These are phyloP conservation scores for Drosophila orosa DNA, from an alignment of 1,140 invertebrate genomes.

Conservation along the genomic window DNA sequence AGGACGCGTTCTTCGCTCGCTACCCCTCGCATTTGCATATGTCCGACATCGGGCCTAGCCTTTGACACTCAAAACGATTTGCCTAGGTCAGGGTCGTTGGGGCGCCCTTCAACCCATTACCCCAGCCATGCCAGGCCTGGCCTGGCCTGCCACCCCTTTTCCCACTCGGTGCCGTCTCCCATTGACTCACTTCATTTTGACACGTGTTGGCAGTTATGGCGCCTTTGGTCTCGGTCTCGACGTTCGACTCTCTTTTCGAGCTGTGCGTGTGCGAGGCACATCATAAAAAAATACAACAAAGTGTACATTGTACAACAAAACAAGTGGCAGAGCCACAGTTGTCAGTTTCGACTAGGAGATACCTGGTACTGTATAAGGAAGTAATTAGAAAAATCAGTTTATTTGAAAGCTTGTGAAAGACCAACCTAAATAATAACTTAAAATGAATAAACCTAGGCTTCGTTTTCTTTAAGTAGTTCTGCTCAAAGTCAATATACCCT, in stretches of 20 bases:
- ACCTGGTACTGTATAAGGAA: neutral
- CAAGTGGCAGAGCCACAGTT: neutral
- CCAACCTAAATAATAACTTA: too few species aligned
- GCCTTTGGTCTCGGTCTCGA: constrained; percentile 46
- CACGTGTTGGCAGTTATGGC: constrained; percentile 80
- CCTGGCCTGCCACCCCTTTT: neutral
- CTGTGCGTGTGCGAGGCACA: constrained; percentile 57
- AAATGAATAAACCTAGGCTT: too few species aligned
- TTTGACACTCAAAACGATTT: constrained; percentile 78
- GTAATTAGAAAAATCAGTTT: too few species aligned
- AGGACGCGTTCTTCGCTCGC: constrained; percentile 32
- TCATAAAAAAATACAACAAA: constrained; percentile 56
- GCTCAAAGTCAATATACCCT: neutral
- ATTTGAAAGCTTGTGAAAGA: too few species aligned
- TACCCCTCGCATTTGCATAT: constrained; percentile 67
- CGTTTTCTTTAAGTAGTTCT: neutral
- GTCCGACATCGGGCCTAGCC: constrained; percentile 66
- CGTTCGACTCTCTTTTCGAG: constrained; percentile 28
- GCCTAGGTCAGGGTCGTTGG: constrained; percentile 75
- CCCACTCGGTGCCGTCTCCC: constrained; percentile 16
- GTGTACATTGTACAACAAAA: constrained; percentile 26
- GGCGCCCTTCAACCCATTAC: constrained; percentile 2
- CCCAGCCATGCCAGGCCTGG: neutral
- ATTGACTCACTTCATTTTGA: constrained; percentile 61
- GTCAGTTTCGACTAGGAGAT: constrained; percentile 1